A percentile compares a stretch with the other conserved stretches of the same genome.
Evolutionary conservation across 2,113 vertebrate species (phyloP).

Genomic region (Typhlomys cinereus): DNA sequence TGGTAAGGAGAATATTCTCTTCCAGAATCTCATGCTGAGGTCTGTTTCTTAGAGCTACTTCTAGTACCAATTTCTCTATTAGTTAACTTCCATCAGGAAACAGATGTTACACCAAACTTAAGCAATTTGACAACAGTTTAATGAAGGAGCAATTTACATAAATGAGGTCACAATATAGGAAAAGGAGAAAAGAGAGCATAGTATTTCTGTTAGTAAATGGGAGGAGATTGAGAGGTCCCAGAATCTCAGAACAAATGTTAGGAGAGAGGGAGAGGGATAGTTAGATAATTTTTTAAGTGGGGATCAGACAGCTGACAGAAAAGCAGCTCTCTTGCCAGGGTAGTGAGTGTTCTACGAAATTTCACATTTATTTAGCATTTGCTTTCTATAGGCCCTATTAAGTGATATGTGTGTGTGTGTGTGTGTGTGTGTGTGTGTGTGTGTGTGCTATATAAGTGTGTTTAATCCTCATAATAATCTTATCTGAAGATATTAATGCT

Average conservation of each 20-base stretch:
- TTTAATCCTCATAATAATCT: neutral
- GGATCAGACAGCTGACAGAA: too few species aligned
- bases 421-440: too few species aligned
- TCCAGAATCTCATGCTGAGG: neutral
- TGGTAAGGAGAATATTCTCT: neutral
- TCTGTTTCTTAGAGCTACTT: slow-evolving; percentile 55
- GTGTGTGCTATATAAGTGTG: neutral
- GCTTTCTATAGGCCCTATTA: fast-evolving
- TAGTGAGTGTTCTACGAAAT: neutral
- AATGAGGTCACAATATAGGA: neutral
- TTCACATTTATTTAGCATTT: neutral
- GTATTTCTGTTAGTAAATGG: neutral
- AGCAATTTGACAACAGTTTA: slow-evolving; percentile 44
- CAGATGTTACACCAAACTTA: slow-evolving; percentile 49
- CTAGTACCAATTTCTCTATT: slow-evolving; percentile 30
- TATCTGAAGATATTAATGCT: neutral
- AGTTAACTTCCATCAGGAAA: slow-evolving; percentile 62
- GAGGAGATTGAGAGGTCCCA: neutral
- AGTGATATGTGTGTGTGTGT: too few species aligned
- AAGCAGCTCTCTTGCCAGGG: neutral
- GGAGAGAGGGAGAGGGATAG: neutral
- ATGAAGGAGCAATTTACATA: slow-evolving; percentile 56
- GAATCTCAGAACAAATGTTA: neutral
- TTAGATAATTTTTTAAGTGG: too few species aligned
- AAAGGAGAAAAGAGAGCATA: neutral